Evolutionary conservation across 2,113 vertebrate genomes (phyloP), one percentile per base, ranked within the genome.

Genomic region (Callocephalon fimbriatum): DNA sequence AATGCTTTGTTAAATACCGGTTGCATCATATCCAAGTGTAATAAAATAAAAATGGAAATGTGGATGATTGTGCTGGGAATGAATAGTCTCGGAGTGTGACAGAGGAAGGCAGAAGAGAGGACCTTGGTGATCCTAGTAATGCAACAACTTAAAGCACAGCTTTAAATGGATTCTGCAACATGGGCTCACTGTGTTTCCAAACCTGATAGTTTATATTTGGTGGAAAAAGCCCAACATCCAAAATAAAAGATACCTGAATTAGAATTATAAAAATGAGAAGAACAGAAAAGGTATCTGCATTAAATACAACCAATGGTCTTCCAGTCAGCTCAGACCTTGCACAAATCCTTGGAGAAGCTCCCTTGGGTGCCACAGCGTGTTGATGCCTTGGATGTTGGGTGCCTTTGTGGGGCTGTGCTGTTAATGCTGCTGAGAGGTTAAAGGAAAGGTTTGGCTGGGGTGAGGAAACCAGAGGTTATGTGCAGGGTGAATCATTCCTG

Each of bases 1-100:
- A 95, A 72, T 95, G 79, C 58, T 48, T 88, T 95, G 88, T 95
- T 91, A 95, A 96, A 89, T 93, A 83, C 62, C 2, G 23, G 74
- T 92, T 93, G 88, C 83, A 91, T 93, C 90, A 47, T 86, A 81
- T 37, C 86, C 74, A 58, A 91, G 53, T 61, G 42, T 67, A 79
- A 91, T 91, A 74, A 93, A 94, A 95, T 91, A 56, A 78, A 80
- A 94, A 80, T 56, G 70, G 62, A 84, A 72, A 77, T 80, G 54
- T 65, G 82, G 90, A 48, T 72, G 82, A 81, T 92, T 96, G 54
- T 84, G 86, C 83, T 82, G 79, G 68, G 81, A 88, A 84, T 78
- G 56, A 74, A 81, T 51, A 88, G 90, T 92, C 71, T 93, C 10
- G 0, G 76, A 73, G 58, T 58, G 62, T 0, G 1, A 77, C 35